A percentile compares a stretch with the other conserved stretches of the same genome.
phyloP scores from a whole-genome alignment of 92 coral and sea anemone genomes.

The Palythoa grandis region DNA sequence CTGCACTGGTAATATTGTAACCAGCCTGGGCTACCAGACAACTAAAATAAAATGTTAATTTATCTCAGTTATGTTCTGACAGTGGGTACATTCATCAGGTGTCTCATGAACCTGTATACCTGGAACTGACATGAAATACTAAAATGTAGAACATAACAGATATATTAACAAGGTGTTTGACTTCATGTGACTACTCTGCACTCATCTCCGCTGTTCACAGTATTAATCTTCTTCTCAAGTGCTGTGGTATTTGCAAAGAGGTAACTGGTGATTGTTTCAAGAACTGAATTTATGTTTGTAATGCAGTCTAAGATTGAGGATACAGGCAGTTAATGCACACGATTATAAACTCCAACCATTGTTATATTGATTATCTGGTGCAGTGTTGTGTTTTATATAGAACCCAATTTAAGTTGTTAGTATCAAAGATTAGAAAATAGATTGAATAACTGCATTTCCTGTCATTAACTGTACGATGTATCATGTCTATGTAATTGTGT shows the following conservation, averaged over 20 bases:
- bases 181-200: background rate
- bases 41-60: background rate
- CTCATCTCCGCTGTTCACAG: background rate
- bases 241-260: background rate
- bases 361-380: no score
- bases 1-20: slow-evolving; percentile 13
- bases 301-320: no score
- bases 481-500: no score
- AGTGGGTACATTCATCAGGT: background rate
- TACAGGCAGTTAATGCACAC: no score
- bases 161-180: background rate
- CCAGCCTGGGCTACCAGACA: background rate
- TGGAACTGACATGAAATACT: background rate
- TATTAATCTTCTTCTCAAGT: background rate
- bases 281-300: background rate
- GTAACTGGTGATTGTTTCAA: background rate
- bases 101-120: background rate
- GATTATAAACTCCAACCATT: no score
- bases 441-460: no score
- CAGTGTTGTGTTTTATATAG: no score
- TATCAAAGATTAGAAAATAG: no score
- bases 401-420: no score
- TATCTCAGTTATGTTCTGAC: slow-evolving; percentile 35
- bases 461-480: no score
- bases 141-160: background rate